These are phyloP conservation scores for Todus mexicanus DNA, from an alignment of 2,797 vertebrate genomes.

Conservation along the genomic window DNA sequence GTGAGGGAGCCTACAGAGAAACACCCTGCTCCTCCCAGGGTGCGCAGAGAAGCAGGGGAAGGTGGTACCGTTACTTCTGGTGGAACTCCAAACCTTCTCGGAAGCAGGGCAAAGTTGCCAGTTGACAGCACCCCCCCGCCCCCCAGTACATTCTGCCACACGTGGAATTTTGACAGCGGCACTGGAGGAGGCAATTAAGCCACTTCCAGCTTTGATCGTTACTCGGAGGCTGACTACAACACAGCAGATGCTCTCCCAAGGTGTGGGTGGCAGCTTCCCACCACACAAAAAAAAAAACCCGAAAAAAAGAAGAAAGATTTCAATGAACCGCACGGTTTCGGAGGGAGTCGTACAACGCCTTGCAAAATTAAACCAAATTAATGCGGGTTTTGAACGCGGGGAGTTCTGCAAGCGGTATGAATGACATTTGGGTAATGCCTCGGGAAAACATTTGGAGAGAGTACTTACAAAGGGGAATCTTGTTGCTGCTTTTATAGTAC, in stretches of 20 bases:
- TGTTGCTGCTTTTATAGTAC: neutral
- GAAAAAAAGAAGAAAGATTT: neutral
- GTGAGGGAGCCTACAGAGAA: no score
- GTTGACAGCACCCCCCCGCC: neutral
- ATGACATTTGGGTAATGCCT: neutral
- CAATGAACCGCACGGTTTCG: neutral
- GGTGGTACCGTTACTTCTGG: no score
- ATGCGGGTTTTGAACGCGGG: neutral
- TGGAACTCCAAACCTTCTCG: neutral
- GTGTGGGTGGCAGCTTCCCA: neutral
- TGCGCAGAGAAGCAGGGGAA: neutral
- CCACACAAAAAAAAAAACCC: neutral
- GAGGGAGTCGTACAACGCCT: neutral
- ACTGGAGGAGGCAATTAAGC: neutral
- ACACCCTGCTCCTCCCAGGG: rapidly evolving
- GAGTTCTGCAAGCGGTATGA: neutral
- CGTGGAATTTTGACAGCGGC: neutral
- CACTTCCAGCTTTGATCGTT: neutral
- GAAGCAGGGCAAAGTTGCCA: neutral
- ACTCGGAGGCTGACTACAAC: neutral
- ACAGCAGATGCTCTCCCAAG: neutral
- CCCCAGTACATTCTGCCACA: rapidly evolving
- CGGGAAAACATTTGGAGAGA: neutral
- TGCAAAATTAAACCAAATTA: neutral
- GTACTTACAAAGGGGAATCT: neutral